Evolutionary conservation across 23 tunicate genomes (phyloP).

Genomic region (Diplosoma virens): DNA sequence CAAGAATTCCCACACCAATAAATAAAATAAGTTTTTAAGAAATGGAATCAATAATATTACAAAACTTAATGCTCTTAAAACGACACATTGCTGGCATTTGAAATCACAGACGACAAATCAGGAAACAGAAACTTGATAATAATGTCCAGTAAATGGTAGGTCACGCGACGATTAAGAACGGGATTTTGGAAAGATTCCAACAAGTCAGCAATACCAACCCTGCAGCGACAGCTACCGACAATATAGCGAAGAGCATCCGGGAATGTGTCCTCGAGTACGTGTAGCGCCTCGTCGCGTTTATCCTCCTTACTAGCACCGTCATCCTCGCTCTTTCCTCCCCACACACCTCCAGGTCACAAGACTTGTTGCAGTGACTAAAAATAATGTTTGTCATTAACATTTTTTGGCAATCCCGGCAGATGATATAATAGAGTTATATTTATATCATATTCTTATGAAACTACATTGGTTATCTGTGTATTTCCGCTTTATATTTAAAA

Average conservation of each 20-base stretch:
- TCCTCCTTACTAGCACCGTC: conserved; percentile 3
- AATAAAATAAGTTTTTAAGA: no score
- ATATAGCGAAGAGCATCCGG: conserved; percentile 55
- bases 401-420: no score
- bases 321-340: conserved; percentile 28
- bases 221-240: conserved; percentile 44
- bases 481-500: no score
- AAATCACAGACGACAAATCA: conserved; percentile 34
- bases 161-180: conserved; percentile 62
- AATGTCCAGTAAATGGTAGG: conserved; percentile 70
- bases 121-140: conserved; percentile 41
- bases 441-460: no score
- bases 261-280: conserved; percentile 43
- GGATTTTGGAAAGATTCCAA: conserved; percentile 60
- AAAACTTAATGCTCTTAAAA: no score
- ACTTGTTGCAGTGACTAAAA: conserved; percentile 49
- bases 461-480: no score
- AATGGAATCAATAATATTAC: no score
- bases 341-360: conserved; percentile 78
- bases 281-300: conserved; percentile 20
- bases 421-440: no score
- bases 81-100: conserved; percentile 21
- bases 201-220: conserved; percentile 32
- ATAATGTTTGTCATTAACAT: not conserved
- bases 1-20: no score